Evolutionary conservation across 2,113 vertebrate genomes (phyloP), one percentile per base, ranked within the genome.

Genomic region (Rhegmatorhina hoffmannsi): DNA sequence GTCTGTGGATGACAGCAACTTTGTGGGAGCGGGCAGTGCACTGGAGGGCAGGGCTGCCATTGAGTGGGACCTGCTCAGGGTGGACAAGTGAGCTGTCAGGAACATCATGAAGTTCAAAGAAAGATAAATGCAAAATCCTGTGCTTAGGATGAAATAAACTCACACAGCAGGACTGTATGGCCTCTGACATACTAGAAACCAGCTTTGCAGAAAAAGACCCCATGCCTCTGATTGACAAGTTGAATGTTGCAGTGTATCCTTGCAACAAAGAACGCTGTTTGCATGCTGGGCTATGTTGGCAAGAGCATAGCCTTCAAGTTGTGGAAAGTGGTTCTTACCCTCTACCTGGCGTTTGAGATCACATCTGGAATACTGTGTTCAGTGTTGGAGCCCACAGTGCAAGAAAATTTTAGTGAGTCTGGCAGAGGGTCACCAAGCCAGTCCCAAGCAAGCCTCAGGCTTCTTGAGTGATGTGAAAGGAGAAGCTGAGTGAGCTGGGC

Each of bases 1-100:
- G 21, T 66, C 28, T 63, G 29, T 60, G 40, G 3, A 11, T 59
- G 33, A 24, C 21, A 29, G 55, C 24, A 40, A 5, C 28, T 24
- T 89, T 2, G 0, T n/a, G 21, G 24, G 11, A 60, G 26, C 1
- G 1, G 18, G 59, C 44, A 64, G 8, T 47, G 29, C 0, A 1
- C 55, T 53, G 63, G 18, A 70, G 21, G 11, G 11, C 24, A 58
- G 34, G 53, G 36, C 53, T 60, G 26, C 59, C 53, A 2, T 40
- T 67, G 9, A 33, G n/a, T 59, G 52, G 33, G 18, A 69, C 43
- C 43, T 84, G 2, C 68, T 74, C 11, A 52, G 28, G 26, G 43
- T 53, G 16, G 29, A 28, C 33, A 63, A 21, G 23, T 52, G 34
- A 38, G 20, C 49, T 73, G 33, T 50, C 8, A 66, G 59, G 36